Evolutionary conservation across 2,113 vertebrate genomes (phyloP), one percentile per base, ranked within the genome.

Genomic region (Camelus bactrianus): DNA sequence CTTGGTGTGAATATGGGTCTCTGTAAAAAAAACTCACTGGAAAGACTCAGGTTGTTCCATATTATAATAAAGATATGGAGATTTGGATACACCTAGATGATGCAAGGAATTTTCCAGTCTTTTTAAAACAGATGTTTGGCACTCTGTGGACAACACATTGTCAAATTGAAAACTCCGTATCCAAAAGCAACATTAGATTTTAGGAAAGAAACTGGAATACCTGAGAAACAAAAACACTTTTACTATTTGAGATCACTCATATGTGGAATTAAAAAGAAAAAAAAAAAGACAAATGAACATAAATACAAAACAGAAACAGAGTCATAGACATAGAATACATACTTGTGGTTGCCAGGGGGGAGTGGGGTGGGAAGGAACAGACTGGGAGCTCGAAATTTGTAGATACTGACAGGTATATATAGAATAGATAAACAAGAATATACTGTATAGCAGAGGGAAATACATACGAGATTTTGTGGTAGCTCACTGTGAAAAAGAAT

Each of bases 161-260:
- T 86, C 11, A 7, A 80, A 72, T n/a, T 26, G 9, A 72, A 95
- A 26, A 73, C 16, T 91, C 75, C 30, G 58, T 87, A 93, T 58
- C n/a, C 38, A 69, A 89, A 91, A 81, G 19, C 58, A 88, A 80
- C 82, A n/a, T 82, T 88, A 65, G 52, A 81, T 52, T 48, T 95
- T 77, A 52, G 26, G 16, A 93, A 94, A 93, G 42, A 76, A 88
- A 86, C 38, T 69, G 30, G 56, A 72, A 86, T 42, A 9, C 1
- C 46, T 90, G 38, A 83, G 38, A 84, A 58, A 62, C 19, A 65
- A 64, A 52, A 83, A 64, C 28, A 24, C 0, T 54, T 82, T 69
- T 79, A 84, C 3, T 42, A 42, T 42, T 42, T 42, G 38, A 42
- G 38, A 42, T 42, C 38, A 42, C 38, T 42, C 38, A 42, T 42